Conservation (phyloP, 1,140 invertebrate species). For the Aphaenogaster rudis region DNA sequence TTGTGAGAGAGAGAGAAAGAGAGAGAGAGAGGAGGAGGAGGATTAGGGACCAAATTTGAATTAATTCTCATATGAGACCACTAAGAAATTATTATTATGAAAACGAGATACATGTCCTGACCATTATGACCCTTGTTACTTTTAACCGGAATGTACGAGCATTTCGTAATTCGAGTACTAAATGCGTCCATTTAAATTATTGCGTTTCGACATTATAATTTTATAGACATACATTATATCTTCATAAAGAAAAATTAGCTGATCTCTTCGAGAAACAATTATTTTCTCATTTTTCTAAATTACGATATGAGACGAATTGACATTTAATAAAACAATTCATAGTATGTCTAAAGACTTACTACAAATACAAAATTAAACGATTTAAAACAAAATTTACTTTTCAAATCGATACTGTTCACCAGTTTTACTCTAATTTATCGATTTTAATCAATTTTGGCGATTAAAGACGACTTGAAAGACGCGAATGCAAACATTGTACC, state of each 20-base stretch:
- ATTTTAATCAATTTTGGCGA: background rate
- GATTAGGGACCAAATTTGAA: slow-evolving; percentile 4
- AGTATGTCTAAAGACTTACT: background rate
- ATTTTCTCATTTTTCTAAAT: background rate
- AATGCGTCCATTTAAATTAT: background rate
- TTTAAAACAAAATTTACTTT: background rate
- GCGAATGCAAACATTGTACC: background rate
- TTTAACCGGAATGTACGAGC: slow-evolving; percentile 48
- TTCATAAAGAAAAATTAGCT: background rate
- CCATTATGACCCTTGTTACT: slow-evolving; percentile 52
- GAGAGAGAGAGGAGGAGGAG: background rate
- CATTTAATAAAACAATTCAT: background rate
- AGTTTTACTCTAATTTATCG: background rate
- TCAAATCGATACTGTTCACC: background rate
- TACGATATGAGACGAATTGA: background rate
- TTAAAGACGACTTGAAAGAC: background rate
- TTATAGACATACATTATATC: background rate
- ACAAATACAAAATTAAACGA: background rate
- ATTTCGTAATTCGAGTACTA: slow-evolving; percentile 21
- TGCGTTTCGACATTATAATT: background rate
- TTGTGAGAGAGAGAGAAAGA: background rate
- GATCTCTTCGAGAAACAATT: background rate
- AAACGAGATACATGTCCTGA: slow-evolving; percentile 47
- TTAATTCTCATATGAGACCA: slow-evolving; percentile 24
- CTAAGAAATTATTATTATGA: slow-evolving; percentile 5